Evolutionary conservation across 2,113 vertebrate species (phyloP).

Genomic region (Sceloporus tristichus): DNA sequence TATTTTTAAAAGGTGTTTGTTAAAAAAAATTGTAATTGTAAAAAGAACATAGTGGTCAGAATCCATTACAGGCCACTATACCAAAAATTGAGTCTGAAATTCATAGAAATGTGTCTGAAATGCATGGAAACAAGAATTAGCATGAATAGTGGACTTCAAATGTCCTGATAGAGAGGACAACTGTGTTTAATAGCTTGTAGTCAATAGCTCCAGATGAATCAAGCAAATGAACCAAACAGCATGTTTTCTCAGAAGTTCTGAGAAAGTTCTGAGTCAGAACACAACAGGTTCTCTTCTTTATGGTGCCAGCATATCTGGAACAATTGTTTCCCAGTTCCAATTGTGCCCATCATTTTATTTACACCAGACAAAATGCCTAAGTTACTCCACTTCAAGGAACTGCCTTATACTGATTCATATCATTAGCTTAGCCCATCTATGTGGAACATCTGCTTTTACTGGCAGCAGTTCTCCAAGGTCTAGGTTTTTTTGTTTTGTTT

Average conservation of each 20-base stretch:
- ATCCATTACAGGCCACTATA: background rate
- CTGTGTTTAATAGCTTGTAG: background rate
- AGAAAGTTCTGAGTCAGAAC: background rate
- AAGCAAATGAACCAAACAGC: background rate
- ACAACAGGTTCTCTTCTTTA: background rate
- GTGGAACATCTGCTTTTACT: background rate
- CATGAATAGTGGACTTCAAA: background rate
- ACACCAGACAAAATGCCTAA: background rate
- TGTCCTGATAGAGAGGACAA: background rate
- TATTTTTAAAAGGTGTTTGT: no score
- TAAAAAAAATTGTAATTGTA: no score
- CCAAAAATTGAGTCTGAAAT: background rate
- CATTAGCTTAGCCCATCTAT: background rate
- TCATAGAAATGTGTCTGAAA: no score
- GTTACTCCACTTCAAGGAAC: background rate
- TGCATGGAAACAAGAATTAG: slow-evolving; percentile 4
- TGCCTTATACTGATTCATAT: background rate
- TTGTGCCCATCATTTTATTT: background rate
- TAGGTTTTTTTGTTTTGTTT: no score
- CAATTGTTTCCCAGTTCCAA: background rate
- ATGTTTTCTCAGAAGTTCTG: background rate
- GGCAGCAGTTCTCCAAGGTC: background rate
- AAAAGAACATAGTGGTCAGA: background rate
- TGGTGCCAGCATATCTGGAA: no score
- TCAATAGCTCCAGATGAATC: background rate